Evolutionary conservation across 2,797 vertebrate species (phyloP), one percentile per base, ranked within the genome.

Genomic region (Myotis planiceps): DNA sequence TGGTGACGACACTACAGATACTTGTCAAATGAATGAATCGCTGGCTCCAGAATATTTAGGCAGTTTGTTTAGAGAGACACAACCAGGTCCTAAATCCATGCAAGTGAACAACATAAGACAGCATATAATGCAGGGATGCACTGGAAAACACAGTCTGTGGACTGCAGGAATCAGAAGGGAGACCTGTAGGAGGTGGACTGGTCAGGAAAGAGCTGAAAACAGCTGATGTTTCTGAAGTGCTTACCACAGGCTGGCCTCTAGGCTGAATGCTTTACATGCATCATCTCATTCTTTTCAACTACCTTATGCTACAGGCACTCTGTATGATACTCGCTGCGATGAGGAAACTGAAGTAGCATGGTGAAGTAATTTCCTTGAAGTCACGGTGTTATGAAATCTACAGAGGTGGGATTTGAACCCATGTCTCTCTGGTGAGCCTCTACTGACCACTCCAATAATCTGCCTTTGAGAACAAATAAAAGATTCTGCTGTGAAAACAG

Each of bases 381-480:
- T 81, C 49, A 55, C 5, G 37, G 39, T 37, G 42, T 49, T 80
- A 49, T 47, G 27, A 72, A 81, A 45, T 37, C 58, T 93, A 21
- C 55, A 34, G 25, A 85, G 19, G 5, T 47, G 55, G 65, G 45
- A 42, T 66, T 55, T 90, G 39, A 80, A 47, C 39, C 74, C 25
- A 39, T 68, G 5, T 45, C 75, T 81, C 23, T 16, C 29, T 65
- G 80, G 49, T 68, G 42, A 71, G 19, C 5, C 68, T 71, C 5
- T 5, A n/a, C 37, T n/a, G 25, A 14, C 69, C 51, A 60, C 23
- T 87, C 9, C 23, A 42, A 8, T 16, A 53, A 51, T 55, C 25
- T 53, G 21, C 49, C 60, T 95, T 66, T 14, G 10, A 80, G 66
- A 87, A 45, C 45, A 87, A 92, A 93, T 60, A 23, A 60, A 92